Evolutionary conservation across 1,140 invertebrate species (phyloP).

Genomic region (Paraescarpia echinospica): DNA sequence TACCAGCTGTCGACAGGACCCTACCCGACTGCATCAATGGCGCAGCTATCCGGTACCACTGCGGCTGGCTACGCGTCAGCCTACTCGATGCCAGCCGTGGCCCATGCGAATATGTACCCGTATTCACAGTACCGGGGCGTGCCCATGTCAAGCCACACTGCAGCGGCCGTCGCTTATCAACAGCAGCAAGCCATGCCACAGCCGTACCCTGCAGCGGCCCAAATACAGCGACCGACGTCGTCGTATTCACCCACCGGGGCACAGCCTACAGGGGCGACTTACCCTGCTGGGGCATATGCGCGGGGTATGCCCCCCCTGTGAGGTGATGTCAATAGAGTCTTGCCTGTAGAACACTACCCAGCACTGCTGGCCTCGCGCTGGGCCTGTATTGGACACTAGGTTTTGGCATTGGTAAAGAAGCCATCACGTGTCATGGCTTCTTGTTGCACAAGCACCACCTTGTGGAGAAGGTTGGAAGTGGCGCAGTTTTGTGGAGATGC

Average conservation of each 20-base stretch:
- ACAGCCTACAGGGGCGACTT: neutral
- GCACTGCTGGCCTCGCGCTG: neutral
- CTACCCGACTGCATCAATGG: neutral
- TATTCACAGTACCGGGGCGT: neutral
- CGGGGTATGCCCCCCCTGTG: neutral
- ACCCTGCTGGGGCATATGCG: neutral
- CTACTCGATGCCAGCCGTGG: neutral
- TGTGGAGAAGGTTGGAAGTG: neutral
- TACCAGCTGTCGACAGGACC: neutral
- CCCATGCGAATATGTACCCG: neutral
- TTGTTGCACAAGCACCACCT: neutral
- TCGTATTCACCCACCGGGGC: neutral
- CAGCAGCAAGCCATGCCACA: neutral
- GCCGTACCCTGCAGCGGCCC: neutral
- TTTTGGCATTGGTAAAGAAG: neutral
- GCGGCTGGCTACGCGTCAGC: neutral
- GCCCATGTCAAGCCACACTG: neutral
- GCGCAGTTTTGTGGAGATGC: neutral
- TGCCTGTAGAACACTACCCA: neutral
- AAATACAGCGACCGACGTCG: neutral
- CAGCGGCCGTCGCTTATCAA: neutral
- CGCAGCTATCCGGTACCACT: neutral
- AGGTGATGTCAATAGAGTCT: neutral
- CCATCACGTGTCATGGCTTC: neutral
- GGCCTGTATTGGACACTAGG: neutral